Base-by-base conservation (phyloP, 2,797 vertebrate genomes). In the Falco concolor region DNA sequence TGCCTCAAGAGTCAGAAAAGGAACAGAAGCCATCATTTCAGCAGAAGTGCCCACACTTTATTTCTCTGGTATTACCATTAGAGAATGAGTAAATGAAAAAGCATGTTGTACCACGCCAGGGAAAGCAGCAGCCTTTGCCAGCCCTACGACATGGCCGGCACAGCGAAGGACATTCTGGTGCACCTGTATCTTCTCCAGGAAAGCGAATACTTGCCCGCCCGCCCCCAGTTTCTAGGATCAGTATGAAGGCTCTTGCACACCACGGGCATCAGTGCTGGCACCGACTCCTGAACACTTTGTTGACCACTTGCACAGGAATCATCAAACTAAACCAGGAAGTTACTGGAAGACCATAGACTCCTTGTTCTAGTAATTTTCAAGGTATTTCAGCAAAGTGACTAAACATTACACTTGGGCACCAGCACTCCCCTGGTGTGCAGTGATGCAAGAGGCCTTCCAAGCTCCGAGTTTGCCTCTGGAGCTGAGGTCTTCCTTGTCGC, bases 371-470 rank as follows among this genome's bases (percentile, higher is more conserved):
- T 64, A 50, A 42, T 42, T 76, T 52, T 32, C 53, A 61, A 34
- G 30, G 36, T 42, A 52, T 34, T 89, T 36, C 56, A 81, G 56
- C 42, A 5, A 57, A 82, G 38, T 25, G 12, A 53, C 32, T 8
- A 11, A 75, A 49, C 0, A 3, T 22, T 6, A 18, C 3, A 20
- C 45, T 3, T 24, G 50, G 44, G 42, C 52, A 78, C 23, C 44
- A 80, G 50, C 28, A 23, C 30, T 24, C 8, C 49, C 36, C n/a
- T 32, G 28, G 42, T 18, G 27, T 23, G 21, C 24, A 65, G 44
- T 8, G 8, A 23, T 1, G 10, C 12, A 49, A 49, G 19, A 34
- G 61, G 17, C 25, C 13, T 65, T 65, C 54, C 0, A 0, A 84
- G 49, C 38, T 67, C 40, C 1, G 0, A 20, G 19, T 23, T 16